phyloP scores from a whole-genome alignment of 2,113 vertebrate genomes.

The Hylia prasina region DNA sequence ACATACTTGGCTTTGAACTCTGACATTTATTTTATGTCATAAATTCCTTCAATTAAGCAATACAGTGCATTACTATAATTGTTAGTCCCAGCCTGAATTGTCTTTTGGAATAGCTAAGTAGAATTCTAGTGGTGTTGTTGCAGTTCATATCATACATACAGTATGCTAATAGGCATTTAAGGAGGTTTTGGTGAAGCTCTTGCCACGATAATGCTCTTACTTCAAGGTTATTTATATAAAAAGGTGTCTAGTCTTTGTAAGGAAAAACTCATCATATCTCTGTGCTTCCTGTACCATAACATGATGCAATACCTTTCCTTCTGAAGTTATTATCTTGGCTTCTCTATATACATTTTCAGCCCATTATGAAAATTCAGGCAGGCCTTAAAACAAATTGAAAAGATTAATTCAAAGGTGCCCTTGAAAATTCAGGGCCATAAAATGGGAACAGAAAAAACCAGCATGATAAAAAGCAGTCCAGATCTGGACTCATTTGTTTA shows the following conservation, averaged over 20 bases:
- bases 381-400: background rate
- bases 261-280: background rate
- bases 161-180: background rate
- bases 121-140: background rate
- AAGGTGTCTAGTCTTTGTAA: background rate
- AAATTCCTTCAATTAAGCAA: slow-evolving; percentile 34
- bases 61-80: slow-evolving; percentile 23
- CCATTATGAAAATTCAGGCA: background rate
- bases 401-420: background rate
- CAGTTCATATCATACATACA: background rate
- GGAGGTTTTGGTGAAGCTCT: background rate
- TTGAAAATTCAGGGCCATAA: background rate
- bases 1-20: slow-evolving; percentile 6
- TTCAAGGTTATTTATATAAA: slow-evolving; percentile 16
- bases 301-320: background rate
- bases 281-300: background rate
- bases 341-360: background rate
- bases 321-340: background rate
- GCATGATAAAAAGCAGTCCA: background rate
- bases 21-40: background rate
- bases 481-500: background rate
- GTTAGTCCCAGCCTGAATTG: background rate
- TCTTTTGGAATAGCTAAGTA: background rate
- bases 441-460: background rate
- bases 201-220: background rate